Percentiles rank a stretch among this genome's conserved stretches.
Evolutionary conservation across 2,888 invertebrate genomes (phyloP).

Genomic region (Anthrax anthrax): DNA sequence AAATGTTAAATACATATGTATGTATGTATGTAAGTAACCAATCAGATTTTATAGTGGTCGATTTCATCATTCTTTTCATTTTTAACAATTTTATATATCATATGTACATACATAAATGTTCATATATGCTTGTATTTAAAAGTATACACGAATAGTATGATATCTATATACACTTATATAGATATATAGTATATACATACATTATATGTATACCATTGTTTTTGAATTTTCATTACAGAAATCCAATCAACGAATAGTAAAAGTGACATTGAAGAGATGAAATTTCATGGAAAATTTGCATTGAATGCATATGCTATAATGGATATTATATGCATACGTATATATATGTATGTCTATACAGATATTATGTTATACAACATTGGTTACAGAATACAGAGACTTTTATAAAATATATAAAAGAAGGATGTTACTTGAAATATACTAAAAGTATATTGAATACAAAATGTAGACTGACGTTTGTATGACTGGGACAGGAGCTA

Average conservation of each 20-base stretch:
- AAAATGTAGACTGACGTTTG: too few relatives aligned
- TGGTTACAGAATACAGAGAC: too few relatives aligned
- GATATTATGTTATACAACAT: neutral
- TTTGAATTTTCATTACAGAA: neutral
- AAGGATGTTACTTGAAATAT: neutral
- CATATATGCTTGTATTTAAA: neutral
- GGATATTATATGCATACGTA: neutral
- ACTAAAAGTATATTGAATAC: too few relatives aligned
- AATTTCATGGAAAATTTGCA: slow-evolving; percentile 5
- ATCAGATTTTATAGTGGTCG: too few relatives aligned
- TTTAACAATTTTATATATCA: too few relatives aligned
- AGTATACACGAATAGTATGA: neutral
- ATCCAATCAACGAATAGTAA: slow-evolving; percentile 7
- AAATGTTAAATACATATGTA: too few relatives aligned
- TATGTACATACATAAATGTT: neutral
- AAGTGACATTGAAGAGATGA: neutral
- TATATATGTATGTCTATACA: neutral
- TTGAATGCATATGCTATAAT: slow-evolving; percentile 3
- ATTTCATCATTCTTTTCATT: too few relatives aligned
- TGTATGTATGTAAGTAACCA: too few relatives aligned
- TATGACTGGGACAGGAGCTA: too few relatives aligned
- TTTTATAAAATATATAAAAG: too few relatives aligned
- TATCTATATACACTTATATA: neutral
- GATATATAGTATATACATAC: neutral
- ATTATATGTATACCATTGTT: neutral